Percentiles rank a stretch among this genome's conserved stretches.
Conservation (phyloP, 2,888 invertebrate genomes). For the Cosmorhoe ocellata region DNA sequence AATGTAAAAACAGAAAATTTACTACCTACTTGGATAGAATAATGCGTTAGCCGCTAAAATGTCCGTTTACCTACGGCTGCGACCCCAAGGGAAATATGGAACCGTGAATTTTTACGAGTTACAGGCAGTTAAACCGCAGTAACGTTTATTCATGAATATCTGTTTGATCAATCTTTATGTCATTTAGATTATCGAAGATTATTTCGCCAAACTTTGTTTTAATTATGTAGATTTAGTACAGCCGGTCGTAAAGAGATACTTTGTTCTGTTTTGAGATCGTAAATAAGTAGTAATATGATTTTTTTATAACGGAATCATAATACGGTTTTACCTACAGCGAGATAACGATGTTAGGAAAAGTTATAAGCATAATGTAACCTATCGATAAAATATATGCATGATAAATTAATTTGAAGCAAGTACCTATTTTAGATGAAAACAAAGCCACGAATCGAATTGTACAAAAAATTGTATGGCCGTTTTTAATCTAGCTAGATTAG, state of each 20-base stretch:
- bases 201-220: constrained; percentile 12
- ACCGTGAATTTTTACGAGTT: constrained; percentile 13
- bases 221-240: constrained; percentile 14
- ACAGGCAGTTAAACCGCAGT: constrained; percentile 10
- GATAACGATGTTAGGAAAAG: constrained; percentile 24
- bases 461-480: too few species aligned
- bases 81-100: too few species aligned
- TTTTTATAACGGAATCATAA: too few species aligned
- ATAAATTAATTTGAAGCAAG: constrained; percentile 29
- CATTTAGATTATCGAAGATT: constrained; percentile 16
- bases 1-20: not conserved
- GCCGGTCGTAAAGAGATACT: constrained; percentile 10
- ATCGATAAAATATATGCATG: constrained; percentile 12
- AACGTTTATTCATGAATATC: constrained; percentile 6
- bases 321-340: constrained; percentile 12
- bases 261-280: constrained; percentile 13
- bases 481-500: too few species aligned
- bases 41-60: too few species aligned
- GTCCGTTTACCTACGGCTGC: too few species aligned
- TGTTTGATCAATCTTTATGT: constrained; percentile 14
- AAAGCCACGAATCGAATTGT: too few species aligned
- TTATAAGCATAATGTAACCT: too few species aligned
- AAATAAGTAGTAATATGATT: constrained; percentile 21
- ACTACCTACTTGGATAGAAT: not conserved
- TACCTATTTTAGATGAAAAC: too few species aligned